Base-by-base conservation (phyloP, 2,113 vertebrate genomes). In the Synchiropus splendidus region DNA sequence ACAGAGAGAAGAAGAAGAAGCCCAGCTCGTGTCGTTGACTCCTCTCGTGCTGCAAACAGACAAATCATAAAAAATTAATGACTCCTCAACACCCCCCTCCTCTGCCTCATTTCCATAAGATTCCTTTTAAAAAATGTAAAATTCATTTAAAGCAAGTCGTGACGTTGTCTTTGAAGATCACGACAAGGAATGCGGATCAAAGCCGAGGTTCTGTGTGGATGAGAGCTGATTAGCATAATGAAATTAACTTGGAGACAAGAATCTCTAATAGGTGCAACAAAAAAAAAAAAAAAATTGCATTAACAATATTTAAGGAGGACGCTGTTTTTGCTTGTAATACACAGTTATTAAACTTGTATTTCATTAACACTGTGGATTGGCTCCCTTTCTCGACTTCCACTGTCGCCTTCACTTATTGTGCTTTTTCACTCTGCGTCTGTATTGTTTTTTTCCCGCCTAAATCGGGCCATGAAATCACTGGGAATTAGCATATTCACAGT, bases 121-220 rank as follows among this genome's bases (percentile, higher is more conserved):
- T 95, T 94, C 88, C 88, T 89, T 89, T 70, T 92, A 71, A 90
- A 96, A 96, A 90, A 94, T 91, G 89, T 93, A 91, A 94, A 94
- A 95, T 92, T 92, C 86, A 89, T 96, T 93, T 94, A 92, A 97
- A 95, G 90, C 90, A 92, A 93, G 91, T 90, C 87, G 90, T 89
- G 92, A 96, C 92, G 94, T 95, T 94, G 93, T 97, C 94, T 97
- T 98, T 98, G 94, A 97, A 98, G 94, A 97, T 93, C 91, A 91
- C 77, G 89, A 96, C 93, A 91, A 96, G 92, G 89, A 94, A 89
- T 87, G 86, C 74, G 90, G 93, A 97, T 98, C 94, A 98, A 96
- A 98, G 92, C 84, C 66, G 89, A 90, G 90, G 91, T 92, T 95
- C 88, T 87, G 88, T 92, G 87, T 89, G 85, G 89, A 92, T 89